phyloP scores from a whole-genome alignment of 1,140 invertebrate species.

The Antheraea mylitta region DNA sequence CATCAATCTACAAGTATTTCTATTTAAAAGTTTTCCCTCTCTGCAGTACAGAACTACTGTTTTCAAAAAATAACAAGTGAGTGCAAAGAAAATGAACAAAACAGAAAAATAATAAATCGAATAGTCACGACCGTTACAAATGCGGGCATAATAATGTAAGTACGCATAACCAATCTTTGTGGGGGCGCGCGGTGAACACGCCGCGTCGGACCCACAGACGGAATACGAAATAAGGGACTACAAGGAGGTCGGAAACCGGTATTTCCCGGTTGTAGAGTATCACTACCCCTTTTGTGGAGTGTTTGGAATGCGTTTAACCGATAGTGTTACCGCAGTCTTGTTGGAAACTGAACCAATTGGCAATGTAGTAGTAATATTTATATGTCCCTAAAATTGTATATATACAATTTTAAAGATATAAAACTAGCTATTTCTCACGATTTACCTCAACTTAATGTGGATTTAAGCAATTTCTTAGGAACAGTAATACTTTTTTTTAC shows the following conservation, averaged over 20 bases:
- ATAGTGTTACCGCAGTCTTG: neutral
- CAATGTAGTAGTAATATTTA: neutral
- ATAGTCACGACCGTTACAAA: slow-evolving; percentile 12
- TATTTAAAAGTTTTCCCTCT: too few relatives aligned
- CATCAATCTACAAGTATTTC: too few relatives aligned
- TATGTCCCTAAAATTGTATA: too few relatives aligned
- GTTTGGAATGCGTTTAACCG: neutral
- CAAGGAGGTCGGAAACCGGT: slow-evolving; percentile 7
- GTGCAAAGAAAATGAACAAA: too few relatives aligned
- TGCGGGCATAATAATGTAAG: slow-evolving; percentile 16
- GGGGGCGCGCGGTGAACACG: slow-evolving; percentile 11
- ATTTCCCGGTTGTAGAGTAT: neutral
- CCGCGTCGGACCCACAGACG: slow-evolving; percentile 10
- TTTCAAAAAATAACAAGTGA: too few relatives aligned
- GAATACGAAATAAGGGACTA: slow-evolving; percentile 24
- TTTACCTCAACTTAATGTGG: too few relatives aligned
- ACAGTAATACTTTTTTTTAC: too few relatives aligned
- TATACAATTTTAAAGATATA: too few relatives aligned
- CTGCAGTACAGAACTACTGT: too few relatives aligned
- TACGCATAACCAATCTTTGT: slow-evolving; percentile 25
- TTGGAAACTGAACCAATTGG: neutral
- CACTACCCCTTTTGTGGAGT: neutral
- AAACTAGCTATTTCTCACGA: too few relatives aligned
- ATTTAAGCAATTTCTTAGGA: too few relatives aligned
- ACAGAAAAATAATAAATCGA: neutral